Evolutionary conservation across 2,797 vertebrate genomes (phyloP).

Genomic region (Galagoides demidoff): DNA sequence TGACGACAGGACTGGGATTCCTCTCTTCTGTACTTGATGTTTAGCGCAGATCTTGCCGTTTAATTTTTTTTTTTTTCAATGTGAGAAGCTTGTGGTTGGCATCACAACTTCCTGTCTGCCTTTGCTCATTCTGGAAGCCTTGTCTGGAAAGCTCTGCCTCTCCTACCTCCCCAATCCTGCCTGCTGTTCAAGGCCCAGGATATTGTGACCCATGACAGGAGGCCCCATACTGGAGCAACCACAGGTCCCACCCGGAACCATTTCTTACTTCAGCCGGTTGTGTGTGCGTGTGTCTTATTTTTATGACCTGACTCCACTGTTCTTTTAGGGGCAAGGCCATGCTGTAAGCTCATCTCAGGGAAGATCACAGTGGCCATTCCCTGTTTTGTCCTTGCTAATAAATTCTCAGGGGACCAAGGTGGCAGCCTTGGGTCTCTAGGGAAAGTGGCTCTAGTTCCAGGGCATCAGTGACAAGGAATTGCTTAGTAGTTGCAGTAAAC

Average conservation of each 20-base stretch:
- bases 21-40: not conserved
- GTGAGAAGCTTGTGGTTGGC: not conserved
- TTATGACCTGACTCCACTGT: not conserved
- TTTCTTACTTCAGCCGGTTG: not conserved
- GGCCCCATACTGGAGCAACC: not conserved
- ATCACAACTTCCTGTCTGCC: no score
- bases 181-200: not conserved
- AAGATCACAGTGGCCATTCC: no score
- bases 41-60: not conserved
- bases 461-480: accelerated
- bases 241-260: no score
- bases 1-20: not conserved
- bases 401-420: not conserved
- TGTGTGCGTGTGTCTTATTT: not conserved
- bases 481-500: accelerated
- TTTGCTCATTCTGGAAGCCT: not conserved
- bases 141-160: accelerated
- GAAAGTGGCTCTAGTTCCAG: not conserved
- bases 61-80: not conserved
- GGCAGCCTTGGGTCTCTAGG: not conserved
- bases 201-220: no score
- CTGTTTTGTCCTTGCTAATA: not conserved
- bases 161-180: accelerated
- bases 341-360: not conserved
- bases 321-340: not conserved